phyloP scores from a whole-genome alignment of 1,140 invertebrate species.

The Habropoda laboriosa region DNA sequence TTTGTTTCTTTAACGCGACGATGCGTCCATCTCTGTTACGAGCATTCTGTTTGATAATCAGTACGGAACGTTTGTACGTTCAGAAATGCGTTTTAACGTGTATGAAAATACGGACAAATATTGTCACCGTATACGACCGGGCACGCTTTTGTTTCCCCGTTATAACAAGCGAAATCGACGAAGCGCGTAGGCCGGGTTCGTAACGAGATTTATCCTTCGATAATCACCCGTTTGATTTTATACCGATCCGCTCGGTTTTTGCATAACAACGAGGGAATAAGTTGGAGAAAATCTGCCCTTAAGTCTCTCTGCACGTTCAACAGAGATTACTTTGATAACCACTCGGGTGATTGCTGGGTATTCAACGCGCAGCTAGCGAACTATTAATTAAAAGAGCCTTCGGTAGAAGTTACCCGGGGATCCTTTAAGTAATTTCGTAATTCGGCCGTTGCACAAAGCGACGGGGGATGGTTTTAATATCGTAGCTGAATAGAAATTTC shows the following conservation, averaged over 20 bases:
- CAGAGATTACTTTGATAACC: constrained; percentile 50
- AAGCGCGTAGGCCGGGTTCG: neutral
- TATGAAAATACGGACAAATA: neutral
- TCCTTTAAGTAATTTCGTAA: constrained; percentile 52
- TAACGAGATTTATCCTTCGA: constrained; percentile 4
- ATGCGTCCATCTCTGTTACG: neutral
- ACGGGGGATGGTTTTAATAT: constrained; percentile 43
- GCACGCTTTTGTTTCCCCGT: neutral
- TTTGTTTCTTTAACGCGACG: neutral
- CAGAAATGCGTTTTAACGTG: neutral
- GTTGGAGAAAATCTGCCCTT: constrained; percentile 28
- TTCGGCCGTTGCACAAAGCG: constrained; percentile 36
- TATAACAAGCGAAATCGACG: neutral
- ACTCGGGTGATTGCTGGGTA: constrained; percentile 46
- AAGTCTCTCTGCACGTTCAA: constrained; percentile 4
- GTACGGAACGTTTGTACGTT: neutral
- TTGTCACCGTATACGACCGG: neutral
- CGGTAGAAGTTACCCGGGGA: constrained; percentile 32
- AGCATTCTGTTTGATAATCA: neutral
- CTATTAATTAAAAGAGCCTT: constrained; percentile 52
- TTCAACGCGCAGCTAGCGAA: constrained; percentile 37
- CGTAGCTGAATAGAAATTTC: constrained; percentile 46
- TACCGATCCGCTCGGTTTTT: neutral
- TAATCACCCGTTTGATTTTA: neutral
- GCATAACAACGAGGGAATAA: neutral